Percentiles rank a stretch among this genome's conserved stretches.
Evolutionary conservation across 2,888 invertebrate genomes (phyloP).

Genomic region (Harpalus rubripes): DNA sequence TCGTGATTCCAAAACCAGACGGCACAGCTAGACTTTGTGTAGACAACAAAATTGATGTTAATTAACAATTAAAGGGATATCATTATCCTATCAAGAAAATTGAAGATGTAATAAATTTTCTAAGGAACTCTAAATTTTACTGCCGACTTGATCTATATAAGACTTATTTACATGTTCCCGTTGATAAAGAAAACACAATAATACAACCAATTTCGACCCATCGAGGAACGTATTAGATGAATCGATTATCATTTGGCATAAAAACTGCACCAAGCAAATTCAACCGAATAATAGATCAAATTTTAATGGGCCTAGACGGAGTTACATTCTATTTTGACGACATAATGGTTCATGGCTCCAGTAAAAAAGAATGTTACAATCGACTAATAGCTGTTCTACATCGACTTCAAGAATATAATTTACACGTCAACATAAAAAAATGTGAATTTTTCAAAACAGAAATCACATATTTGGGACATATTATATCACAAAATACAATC

Average conservation of each 20-base stretch:
- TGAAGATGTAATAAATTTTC: not conserved
- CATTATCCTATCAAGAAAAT: conserved; percentile 24
- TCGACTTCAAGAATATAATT: conserved; percentile 3
- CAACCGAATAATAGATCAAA: conserved; percentile 66
- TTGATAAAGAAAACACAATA: conserved; percentile 67
- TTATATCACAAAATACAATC: not conserved
- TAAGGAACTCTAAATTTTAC: conserved; percentile 67
- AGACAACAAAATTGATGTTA: conserved; percentile 66
- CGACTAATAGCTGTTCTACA: conserved; percentile 37
- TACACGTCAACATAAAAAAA: conserved; percentile 18
- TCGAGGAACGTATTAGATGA: conserved; percentile 69
- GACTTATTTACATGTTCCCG: conserved; percentile 70
- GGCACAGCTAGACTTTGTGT: conserved; percentile 66
- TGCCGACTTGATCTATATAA: conserved; percentile 71
- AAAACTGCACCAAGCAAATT: conserved; percentile 68
- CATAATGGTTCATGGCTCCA: conserved; percentile 67
- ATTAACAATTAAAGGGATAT: not conserved
- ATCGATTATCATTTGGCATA: too few species aligned
- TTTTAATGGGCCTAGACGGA: conserved; percentile 66
- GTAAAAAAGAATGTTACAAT: conserved; percentile 60
- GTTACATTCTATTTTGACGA: conserved; percentile 68
- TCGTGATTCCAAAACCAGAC: conserved; percentile 65
- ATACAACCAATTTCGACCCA: conserved; percentile 71
- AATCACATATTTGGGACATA: not conserved
- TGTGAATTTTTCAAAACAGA: conserved; percentile 15